These are phyloP conservation scores for Rostratula benghalensis DNA, from an alignment of 2,113 vertebrate species.

Conservation along the genomic window DNA sequence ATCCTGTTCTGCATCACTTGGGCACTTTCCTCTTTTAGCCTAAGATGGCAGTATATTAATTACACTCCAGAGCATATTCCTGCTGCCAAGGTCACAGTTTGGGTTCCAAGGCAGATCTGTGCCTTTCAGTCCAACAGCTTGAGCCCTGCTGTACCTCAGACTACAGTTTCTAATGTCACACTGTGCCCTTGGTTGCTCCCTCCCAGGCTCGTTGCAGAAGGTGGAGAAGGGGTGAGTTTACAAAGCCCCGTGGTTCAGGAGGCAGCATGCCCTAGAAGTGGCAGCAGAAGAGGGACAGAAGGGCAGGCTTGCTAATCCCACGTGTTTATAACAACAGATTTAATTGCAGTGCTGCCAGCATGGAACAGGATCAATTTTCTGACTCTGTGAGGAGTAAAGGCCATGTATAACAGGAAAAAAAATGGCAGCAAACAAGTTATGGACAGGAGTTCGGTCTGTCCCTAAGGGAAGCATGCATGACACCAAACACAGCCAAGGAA, in stretches of 20 bases:
- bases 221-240: not conserved
- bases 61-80: not conserved
- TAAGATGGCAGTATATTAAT: not conserved
- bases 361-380: not conserved
- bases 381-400: not conserved
- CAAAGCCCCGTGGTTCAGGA: not conserved
- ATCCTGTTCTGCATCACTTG: not conserved
- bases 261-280: not conserved
- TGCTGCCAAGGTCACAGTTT: not conserved
- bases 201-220: not conserved
- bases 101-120: not conserved
- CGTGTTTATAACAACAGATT: not conserved
- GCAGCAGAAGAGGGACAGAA: not conserved
- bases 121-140: not conserved
- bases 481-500: not conserved
- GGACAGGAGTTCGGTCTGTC: not conserved
- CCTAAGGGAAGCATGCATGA: not conserved
- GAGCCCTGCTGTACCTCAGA: not conserved
- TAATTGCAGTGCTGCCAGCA: not conserved
- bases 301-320: not conserved
- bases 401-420: not conserved
- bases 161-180: not conserved
- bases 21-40: not conserved
- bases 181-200: not conserved
- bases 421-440: not conserved